These are phyloP conservation scores for Eueremaeus valkanovi DNA, from an alignment of 2,888 invertebrate genomes.

Conservation along the genomic window DNA sequence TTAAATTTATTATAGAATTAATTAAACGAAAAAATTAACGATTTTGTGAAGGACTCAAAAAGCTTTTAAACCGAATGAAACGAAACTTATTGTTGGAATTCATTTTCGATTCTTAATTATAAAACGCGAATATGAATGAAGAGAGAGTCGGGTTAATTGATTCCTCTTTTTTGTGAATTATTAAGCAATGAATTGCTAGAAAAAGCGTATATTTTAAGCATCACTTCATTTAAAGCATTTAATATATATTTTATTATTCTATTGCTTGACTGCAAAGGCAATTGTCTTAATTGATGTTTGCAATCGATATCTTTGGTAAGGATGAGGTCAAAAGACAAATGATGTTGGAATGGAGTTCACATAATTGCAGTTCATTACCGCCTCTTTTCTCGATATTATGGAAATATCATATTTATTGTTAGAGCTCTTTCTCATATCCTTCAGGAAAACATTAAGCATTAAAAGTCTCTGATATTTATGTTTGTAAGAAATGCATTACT, in stretches of 20 bases:
- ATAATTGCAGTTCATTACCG: slow-evolving; percentile 16
- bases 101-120: too few relatives aligned
- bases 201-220: background rate
- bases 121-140: too few relatives aligned
- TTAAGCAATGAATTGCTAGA: background rate
- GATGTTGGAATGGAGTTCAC: background rate
- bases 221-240: background rate
- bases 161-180: too few relatives aligned
- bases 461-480: background rate
- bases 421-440: background rate
- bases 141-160: too few relatives aligned
- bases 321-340: slow-evolving; percentile 11
- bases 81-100: too few relatives aligned
- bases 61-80: too few relatives aligned
- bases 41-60: background rate
- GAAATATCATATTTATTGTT: slow-evolving; percentile 30
- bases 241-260: too few relatives aligned
- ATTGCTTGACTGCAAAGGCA: background rate
- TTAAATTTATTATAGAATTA: background rate
- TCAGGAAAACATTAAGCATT: background rate
- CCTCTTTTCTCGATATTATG: background rate
- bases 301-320: background rate
- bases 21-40: background rate
- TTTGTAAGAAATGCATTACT: background rate
- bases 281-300: background rate